Conservation (phyloP, 2,113 vertebrate genomes). For the Corvus hawaiiensis region DNA sequence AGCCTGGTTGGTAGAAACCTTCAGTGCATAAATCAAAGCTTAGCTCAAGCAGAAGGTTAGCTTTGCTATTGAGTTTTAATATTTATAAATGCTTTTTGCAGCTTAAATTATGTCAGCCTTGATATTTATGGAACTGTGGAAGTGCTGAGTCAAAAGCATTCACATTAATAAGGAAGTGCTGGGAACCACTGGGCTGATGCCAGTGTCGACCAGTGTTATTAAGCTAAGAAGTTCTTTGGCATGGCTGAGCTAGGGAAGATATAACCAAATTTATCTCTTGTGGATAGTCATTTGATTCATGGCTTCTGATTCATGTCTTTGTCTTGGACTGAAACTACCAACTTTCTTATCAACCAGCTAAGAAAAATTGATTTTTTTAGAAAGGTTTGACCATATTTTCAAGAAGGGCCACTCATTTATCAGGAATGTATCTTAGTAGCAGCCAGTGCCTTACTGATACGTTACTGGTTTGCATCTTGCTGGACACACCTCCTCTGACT, state of each 20-base stretch:
- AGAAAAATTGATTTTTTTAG: conserved; percentile 9
- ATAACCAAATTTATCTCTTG: conserved; percentile 44
- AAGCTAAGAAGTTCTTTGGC: conserved; percentile 61
- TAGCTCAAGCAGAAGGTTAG: conserved; percentile 3
- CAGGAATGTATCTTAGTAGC: not conserved
- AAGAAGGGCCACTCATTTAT: not conserved
- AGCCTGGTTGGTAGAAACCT: not conserved
- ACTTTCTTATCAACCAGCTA: conserved; percentile 11
- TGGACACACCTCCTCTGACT: not conserved
- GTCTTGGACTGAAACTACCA: conserved; percentile 27
- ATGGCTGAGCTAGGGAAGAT: conserved; percentile 13
- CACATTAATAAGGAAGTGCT: conserved; percentile 57
- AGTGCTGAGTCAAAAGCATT: conserved; percentile 67
- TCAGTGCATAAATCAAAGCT: conserved; percentile 17
- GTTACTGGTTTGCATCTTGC: not conserved
- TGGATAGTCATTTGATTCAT: conserved; percentile 46
- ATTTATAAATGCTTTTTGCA: conserved; percentile 62
- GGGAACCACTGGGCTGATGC: conserved; percentile 60
- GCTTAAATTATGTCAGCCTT: conserved; percentile 64
- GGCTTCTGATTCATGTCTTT: conserved; percentile 40
- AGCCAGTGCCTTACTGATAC: not conserved
- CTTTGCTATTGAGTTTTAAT: conserved; percentile 16
- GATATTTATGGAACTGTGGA: conserved; percentile 50
- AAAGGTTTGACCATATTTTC: not conserved
- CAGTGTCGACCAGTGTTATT: conserved; percentile 39